Percentiles rank a stretch among this genome's conserved stretches.
These are phyloP conservation scores for Oreotrochilus melanogaster DNA, from an alignment of 2,113 vertebrate species.

Conservation along the genomic window DNA sequence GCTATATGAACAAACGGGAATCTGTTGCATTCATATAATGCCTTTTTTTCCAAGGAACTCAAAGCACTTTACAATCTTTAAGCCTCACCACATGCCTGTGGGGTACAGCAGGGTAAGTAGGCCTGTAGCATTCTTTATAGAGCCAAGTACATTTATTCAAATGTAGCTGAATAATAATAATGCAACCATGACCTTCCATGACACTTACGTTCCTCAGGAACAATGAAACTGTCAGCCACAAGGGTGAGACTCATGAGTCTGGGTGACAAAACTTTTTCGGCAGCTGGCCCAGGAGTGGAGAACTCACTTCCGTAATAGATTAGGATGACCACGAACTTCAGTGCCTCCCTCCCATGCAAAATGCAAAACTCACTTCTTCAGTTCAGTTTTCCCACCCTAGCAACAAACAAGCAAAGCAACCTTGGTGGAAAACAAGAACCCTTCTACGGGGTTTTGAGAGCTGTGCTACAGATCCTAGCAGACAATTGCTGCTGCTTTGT, in stretches of 20 bases:
- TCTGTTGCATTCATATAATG: conserved; percentile 63
- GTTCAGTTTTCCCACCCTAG: conserved; percentile 18
- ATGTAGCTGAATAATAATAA: conserved; percentile 77
- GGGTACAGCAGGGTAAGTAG: conserved; percentile 70
- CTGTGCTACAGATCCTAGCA: background rate
- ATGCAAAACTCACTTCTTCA: conserved; percentile 26
- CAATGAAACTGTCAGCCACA: conserved; percentile 73
- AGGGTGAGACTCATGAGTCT: conserved; percentile 58
- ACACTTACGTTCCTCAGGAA: conserved; percentile 74
- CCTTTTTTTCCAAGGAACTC: conserved; percentile 55
- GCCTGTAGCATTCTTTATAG: conserved; percentile 68
- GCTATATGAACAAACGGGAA: conserved; percentile 65
- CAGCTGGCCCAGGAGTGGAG: conserved; percentile 53
- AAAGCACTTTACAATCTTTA: conserved; percentile 71
- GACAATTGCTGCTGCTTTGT: background rate
- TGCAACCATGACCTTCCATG: conserved; percentile 73
- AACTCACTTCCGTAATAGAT: conserved; percentile 66
- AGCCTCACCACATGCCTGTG: conserved; percentile 72
- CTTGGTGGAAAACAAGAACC: background rate
- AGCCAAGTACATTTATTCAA: conserved; percentile 78
- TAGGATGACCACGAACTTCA: conserved; percentile 35
- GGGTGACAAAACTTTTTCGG: conserved; percentile 63
- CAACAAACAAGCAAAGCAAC: conserved; percentile 11
- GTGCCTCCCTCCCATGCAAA: background rate
- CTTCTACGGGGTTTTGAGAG: background rate